Conservation (phyloP, 1,140 invertebrate genomes). For the Cotesia typhae region DNA sequence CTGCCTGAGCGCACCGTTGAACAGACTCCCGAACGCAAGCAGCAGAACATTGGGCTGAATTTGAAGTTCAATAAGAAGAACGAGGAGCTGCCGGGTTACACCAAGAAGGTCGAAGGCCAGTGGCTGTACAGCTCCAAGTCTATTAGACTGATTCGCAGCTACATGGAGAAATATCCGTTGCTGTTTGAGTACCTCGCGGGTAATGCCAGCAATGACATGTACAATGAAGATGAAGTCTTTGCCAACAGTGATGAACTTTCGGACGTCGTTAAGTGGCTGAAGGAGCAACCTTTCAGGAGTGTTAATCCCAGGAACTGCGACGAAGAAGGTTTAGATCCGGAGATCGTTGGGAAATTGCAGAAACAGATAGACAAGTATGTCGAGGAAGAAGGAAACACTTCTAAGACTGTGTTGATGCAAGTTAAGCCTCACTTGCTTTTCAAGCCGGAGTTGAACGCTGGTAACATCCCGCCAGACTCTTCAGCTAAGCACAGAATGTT, state of each 20-base stretch:
- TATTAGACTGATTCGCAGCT: conserved; percentile 75
- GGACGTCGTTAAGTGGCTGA: conserved; percentile 76
- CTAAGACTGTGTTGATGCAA: conserved; percentile 73
- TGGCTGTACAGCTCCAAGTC: conserved; percentile 88
- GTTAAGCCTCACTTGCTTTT: conserved; percentile 81
- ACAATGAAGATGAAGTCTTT: conserved; percentile 75
- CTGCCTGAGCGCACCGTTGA: conserved; percentile 55
- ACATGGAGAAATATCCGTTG: conserved; percentile 77
- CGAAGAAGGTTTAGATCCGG: conserved; percentile 74
- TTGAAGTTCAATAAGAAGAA: conserved; percentile 88
- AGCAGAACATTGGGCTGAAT: conserved; percentile 89
- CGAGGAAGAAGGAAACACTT: conserved; percentile 43
- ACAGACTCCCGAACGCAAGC: conserved; percentile 59
- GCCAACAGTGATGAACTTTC: conserved; percentile 65
- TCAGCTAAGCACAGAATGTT: conserved; percentile 74
- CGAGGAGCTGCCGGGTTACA: conserved; percentile 82
- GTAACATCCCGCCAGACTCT: conserved; percentile 71
- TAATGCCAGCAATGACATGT: conserved; percentile 68
- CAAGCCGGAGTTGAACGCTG: conserved; percentile 54
- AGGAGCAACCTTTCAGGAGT: conserved; percentile 70
- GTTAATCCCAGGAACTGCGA: conserved; percentile 73
- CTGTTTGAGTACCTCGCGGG: conserved; percentile 73
- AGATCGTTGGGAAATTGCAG: conserved; percentile 73
- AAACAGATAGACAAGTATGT: conserved; percentile 65
- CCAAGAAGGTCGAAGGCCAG: conserved; percentile 73